Evolutionary conservation across 2,888 invertebrate species (phyloP).

Genomic region (Tetranychus piercei): DNA sequence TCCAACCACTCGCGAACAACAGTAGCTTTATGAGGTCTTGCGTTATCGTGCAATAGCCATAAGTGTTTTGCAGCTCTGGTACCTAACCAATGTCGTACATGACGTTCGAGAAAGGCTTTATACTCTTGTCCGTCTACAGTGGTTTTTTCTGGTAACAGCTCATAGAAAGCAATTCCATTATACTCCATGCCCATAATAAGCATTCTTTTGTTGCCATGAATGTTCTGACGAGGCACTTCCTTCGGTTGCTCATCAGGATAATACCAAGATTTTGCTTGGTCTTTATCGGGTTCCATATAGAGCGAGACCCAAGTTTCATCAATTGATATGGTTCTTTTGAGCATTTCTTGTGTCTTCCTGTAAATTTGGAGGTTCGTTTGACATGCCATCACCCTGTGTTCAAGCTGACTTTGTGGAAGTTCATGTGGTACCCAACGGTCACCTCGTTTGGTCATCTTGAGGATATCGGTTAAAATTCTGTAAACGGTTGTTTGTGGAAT

Average conservation of each 20-base stretch:
- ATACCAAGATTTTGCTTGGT: neutral
- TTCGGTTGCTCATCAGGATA: neutral
- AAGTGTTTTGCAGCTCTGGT: neutral
- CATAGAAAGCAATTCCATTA: neutral
- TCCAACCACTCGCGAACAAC: neutral
- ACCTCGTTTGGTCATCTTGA: neutral
- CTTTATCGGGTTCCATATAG: neutral
- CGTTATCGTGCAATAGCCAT: neutral
- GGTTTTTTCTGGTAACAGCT: neutral
- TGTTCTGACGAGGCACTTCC: neutral
- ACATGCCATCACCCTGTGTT: neutral
- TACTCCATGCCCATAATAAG: neutral
- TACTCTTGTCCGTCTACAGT: neutral
- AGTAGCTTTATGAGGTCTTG: neutral
- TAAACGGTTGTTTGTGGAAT: neutral
- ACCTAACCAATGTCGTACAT: neutral
- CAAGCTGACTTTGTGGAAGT: neutral
- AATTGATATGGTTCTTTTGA: neutral
- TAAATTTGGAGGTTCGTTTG: neutral
- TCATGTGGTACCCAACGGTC: conserved; percentile 3
- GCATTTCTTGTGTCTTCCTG: neutral
- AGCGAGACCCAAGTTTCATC: conserved; percentile 4
- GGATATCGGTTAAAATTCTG: neutral
- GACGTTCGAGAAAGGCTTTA: neutral
- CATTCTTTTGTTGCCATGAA: neutral